Evolutionary conservation across 2,888 invertebrate genomes (phyloP).

Genomic region (Eupithecia dodoneata): DNA sequence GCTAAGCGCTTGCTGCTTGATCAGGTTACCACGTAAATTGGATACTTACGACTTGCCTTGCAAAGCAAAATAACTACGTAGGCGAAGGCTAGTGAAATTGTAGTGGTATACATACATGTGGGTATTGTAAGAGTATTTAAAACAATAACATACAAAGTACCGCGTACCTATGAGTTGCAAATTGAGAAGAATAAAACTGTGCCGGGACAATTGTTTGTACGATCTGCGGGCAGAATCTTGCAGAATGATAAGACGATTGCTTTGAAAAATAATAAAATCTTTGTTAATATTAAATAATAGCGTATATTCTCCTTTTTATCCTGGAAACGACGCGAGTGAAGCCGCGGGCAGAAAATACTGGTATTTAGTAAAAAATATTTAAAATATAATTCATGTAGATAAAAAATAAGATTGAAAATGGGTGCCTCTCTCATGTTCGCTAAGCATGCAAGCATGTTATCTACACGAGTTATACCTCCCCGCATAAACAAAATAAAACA

Average conservation of each 20-base stretch:
- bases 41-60: constrained; percentile 5
- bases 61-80: not conserved
- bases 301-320: not conserved
- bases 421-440: too few relatives aligned
- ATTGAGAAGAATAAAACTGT: too few relatives aligned
- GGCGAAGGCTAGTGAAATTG: not conserved
- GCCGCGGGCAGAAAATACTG: too few relatives aligned
- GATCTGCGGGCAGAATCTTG: too few relatives aligned
- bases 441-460: too few relatives aligned
- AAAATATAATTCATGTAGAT: too few relatives aligned
- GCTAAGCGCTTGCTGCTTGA: constrained; percentile 15
- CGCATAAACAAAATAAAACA: not conserved
- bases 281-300: too few relatives aligned
- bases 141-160: not conserved
- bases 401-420: too few relatives aligned
- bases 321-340: not conserved
- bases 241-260: too few relatives aligned
- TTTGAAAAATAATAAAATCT: too few relatives aligned
- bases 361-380: too few relatives aligned
- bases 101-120: not conserved
- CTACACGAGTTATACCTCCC: not conserved
- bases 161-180: not conserved
- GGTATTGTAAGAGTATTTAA: not conserved
- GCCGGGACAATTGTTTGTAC: too few relatives aligned
- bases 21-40: constrained; percentile 24